Percentiles rank a stretch among this genome's conserved stretches.
Conservation (phyloP, 2,888 invertebrate species). For the Heteromurus nitidus region DNA sequence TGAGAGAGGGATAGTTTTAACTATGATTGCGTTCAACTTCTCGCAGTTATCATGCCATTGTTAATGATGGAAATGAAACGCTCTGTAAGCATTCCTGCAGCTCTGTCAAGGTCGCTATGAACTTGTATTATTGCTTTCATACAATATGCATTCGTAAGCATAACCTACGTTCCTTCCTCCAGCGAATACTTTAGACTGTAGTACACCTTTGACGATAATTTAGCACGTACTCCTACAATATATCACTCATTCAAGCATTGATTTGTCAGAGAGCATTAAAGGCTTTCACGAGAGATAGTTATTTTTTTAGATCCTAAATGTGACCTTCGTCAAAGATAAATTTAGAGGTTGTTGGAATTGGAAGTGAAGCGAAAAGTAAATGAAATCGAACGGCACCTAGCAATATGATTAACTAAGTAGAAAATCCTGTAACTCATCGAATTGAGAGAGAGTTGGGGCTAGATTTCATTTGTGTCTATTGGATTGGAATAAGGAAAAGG, state of each 20-base stretch:
- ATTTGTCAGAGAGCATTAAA: background rate
- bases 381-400: too few species aligned
- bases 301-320: too few species aligned
- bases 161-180: background rate
- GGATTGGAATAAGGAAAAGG: too few species aligned
- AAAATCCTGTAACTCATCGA: too few species aligned
- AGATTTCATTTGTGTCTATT: too few species aligned
- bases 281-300: too few species aligned
- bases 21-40: background rate
- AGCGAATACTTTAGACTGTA: background rate
- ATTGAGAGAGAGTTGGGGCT: too few species aligned
- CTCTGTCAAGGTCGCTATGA: conserved; percentile 47
- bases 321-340: background rate
- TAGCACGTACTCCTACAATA: background rate
- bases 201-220: background rate
- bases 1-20: too few species aligned
- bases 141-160: background rate
- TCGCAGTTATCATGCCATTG: background rate
- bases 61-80: conserved; percentile 37
- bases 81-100: conserved; percentile 46
- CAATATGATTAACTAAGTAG: too few species aligned
- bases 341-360: too few species aligned
- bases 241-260: background rate
- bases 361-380: background rate
- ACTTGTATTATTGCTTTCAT: background rate